Percentiles rank a stretch among this genome's conserved stretches.
Evolutionary conservation across 2,888 invertebrate genomes (phyloP).

Genomic region (Capitulum mitella): DNA sequence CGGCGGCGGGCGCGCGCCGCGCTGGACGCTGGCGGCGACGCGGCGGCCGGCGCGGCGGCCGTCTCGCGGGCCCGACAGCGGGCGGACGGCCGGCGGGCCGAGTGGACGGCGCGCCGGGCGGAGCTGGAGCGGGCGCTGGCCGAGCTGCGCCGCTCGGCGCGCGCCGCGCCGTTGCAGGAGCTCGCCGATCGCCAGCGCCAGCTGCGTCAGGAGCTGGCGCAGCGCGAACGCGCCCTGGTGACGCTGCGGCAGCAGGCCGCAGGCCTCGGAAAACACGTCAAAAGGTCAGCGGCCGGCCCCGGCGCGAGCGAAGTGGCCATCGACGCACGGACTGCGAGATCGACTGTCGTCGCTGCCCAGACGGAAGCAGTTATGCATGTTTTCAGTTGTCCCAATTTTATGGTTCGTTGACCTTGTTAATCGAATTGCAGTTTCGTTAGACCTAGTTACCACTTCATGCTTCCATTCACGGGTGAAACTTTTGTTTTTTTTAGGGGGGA

Average conservation of each 20-base stretch:
- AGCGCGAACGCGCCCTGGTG: neutral
- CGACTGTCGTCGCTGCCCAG: too few species aligned
- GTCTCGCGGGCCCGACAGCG: neutral
- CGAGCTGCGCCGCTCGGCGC: neutral
- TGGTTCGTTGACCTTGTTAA: too few species aligned
- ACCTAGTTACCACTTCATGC: too few species aligned
- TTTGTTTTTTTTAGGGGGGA: too few species aligned
- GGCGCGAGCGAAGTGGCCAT: too few species aligned
- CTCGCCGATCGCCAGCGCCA: neutral
- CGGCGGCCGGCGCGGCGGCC: neutral
- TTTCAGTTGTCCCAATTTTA: too few species aligned
- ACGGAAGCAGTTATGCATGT: too few species aligned
- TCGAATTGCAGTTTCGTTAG: too few species aligned
- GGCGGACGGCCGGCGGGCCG: neutral
- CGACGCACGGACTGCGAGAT: too few species aligned
- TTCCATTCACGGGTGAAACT: too few species aligned
- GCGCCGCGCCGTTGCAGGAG: constrained; percentile 6
- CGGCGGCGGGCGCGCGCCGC: neutral
- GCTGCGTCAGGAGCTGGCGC: neutral
- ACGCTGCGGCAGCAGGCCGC: neutral
- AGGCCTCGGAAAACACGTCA: neutral
- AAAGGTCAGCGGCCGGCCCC: neutral
- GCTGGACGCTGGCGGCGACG: neutral
- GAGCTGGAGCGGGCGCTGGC: neutral
- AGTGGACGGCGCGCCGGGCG: neutral